phyloP scores from a whole-genome alignment of 2,888 invertebrate species.

The Strigamia maritima region DNA sequence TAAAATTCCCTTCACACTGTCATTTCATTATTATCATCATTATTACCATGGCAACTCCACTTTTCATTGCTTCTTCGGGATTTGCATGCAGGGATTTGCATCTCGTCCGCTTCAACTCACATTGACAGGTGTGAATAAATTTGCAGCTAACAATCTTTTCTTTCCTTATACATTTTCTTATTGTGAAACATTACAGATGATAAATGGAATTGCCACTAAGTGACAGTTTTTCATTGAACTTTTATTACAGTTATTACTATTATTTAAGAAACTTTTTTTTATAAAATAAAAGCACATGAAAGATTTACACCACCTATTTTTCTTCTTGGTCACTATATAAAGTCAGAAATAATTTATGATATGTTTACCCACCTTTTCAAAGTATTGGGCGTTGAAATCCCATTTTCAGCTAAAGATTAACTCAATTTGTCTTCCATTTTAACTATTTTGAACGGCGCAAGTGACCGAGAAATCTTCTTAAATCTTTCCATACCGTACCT shows the following conservation, averaged over 20 bases:
- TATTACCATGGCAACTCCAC: background rate
- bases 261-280: background rate
- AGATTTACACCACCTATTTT: background rate
- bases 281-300: background rate
- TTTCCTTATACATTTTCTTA: background rate
- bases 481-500: background rate
- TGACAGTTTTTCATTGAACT: background rate
- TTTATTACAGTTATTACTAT: background rate
- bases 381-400: background rate
- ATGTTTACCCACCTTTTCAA: background rate
- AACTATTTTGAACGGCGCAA: background rate
- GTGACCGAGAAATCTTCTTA: background rate
- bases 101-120: background rate
- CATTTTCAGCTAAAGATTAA: background rate
- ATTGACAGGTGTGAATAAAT: background rate
- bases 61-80: background rate
- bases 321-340: background rate
- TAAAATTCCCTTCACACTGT: background rate
- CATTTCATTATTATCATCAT: background rate
- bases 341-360: background rate
- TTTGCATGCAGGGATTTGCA: background rate
- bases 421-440: background rate
- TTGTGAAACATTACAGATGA: background rate
- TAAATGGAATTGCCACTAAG: background rate
- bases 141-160: background rate